A percentile compares a stretch with the other conserved stretches of the same genome.
These are phyloP conservation scores for Rafetus swinhoei DNA, from an alignment of 2,113 vertebrate genomes.

Conservation along the genomic window DNA sequence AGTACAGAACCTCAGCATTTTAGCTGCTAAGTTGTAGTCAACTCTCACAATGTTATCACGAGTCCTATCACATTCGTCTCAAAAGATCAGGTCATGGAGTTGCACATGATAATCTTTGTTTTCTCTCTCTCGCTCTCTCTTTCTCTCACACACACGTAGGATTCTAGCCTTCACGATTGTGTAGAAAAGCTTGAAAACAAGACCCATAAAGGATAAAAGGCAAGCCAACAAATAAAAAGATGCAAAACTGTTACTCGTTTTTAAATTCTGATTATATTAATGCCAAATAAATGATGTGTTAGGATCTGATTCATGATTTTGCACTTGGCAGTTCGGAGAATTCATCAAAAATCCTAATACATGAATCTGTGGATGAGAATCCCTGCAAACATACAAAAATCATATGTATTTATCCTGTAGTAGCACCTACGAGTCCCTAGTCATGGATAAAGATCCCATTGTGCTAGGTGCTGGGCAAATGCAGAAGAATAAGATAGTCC, in stretches of 20 bases:
- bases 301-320: not conserved
- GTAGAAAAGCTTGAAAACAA: not conserved
- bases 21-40: not conserved
- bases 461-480: not conserved
- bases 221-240: not conserved
- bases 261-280: not conserved
- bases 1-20: not conserved
- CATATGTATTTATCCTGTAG: not conserved
- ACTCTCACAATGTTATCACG: rapidly evolving
- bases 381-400: not conserved
- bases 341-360: not conserved
- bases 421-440: not conserved
- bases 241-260: not conserved
- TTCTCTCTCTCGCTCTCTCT: no score
- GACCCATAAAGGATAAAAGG: not conserved
- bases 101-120: not conserved
- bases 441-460: not conserved
- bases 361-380: rapidly evolving
- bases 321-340: not conserved
- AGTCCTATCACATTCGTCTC: not conserved
- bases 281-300: not conserved
- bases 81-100: not conserved
- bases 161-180: not conserved
- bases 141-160: not conserved
- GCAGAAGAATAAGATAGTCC: not conserved